phyloP scores from a whole-genome alignment of 2,797 vertebrate species.

The Micropoecilia bifurca region DNA sequence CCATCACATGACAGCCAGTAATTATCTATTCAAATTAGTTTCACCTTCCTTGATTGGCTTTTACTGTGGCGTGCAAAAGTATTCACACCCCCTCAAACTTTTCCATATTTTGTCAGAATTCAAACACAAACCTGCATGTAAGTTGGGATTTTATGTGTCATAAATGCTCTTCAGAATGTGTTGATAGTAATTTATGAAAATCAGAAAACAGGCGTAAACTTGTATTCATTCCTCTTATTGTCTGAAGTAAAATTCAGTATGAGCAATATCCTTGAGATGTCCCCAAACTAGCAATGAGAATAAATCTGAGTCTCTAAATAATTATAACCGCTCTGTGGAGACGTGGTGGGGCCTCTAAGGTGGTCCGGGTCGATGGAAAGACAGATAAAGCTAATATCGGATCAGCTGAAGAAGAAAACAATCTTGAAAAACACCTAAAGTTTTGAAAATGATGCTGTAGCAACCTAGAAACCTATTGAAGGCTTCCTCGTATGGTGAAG shows the following conservation, averaged over 20 bases:
- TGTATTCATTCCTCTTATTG: not conserved
- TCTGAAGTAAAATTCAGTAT: not conserved
- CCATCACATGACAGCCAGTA: not conserved
- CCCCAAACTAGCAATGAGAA: not conserved
- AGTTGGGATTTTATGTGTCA: not conserved
- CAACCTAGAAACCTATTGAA: not conserved
- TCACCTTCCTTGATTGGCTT: not conserved
- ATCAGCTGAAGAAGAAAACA: not conserved
- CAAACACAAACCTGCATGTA: not conserved
- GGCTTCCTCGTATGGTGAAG: not conserved
- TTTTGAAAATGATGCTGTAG: not conserved
- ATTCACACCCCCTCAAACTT: not conserved
- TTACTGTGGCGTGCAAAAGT: not conserved
- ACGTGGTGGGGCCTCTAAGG: not conserved
- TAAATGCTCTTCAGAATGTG: not conserved
- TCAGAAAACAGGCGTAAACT: not conserved
- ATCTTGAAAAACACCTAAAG: not conserved
- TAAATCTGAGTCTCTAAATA: not conserved
- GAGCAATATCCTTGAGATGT: not conserved
- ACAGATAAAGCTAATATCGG: not conserved
- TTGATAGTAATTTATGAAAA: not conserved
- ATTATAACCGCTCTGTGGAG: not conserved
- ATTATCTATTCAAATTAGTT: not conserved
- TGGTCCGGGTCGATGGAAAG: not conserved
- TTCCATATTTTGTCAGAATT: not conserved